Conservation (phyloP, 2,113 vertebrate genomes). For the Pogona vitticeps region DNA sequence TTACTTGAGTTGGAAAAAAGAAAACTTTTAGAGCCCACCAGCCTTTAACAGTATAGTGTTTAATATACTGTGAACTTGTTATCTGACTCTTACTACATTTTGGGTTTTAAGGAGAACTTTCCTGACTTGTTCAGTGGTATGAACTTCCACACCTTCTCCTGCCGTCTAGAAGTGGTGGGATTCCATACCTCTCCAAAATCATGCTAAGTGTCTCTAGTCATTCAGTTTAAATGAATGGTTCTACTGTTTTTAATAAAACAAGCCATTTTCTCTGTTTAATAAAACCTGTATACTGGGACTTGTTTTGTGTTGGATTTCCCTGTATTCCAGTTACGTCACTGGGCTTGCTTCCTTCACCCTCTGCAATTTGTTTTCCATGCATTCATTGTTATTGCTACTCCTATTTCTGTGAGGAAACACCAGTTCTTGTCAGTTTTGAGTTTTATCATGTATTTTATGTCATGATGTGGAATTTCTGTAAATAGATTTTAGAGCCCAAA, state of each 20-base stretch:
- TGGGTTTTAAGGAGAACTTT: slow-evolving; percentile 88
- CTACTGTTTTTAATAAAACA: slow-evolving; percentile 93
- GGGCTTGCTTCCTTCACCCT: slow-evolving; percentile 42
- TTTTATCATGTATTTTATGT: slow-evolving; percentile 65
- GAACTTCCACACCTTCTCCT: slow-evolving; percentile 52
- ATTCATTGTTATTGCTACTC: slow-evolving; percentile 64
- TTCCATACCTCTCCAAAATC: slow-evolving; percentile 71
- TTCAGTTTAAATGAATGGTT: slow-evolving; percentile 94
- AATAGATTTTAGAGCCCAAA: slow-evolving; percentile 72
- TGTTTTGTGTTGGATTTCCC: slow-evolving; percentile 66
- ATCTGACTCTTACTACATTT: slow-evolving; percentile 79
- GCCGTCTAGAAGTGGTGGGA: slow-evolving; percentile 52
- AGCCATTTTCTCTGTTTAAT: slow-evolving; percentile 81
- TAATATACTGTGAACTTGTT: slow-evolving; percentile 83
- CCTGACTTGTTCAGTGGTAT: slow-evolving; percentile 69
- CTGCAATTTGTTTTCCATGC: slow-evolving; percentile 67
- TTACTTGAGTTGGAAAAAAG: slow-evolving; percentile 78
- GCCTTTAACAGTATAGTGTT: slow-evolving; percentile 85
- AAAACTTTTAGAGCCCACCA: slow-evolving; percentile 82
- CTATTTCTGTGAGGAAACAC: slow-evolving; percentile 71
- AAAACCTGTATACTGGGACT: slow-evolving; percentile 72
- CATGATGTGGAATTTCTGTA: slow-evolving; percentile 65
- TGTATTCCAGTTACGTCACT: slow-evolving; percentile 67
- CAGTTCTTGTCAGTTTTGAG: slow-evolving; percentile 64
- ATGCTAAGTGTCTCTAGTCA: slow-evolving; percentile 86